phyloP scores from a whole-genome alignment of 2,888 invertebrate species.

The Muschampia plurimacula region DNA sequence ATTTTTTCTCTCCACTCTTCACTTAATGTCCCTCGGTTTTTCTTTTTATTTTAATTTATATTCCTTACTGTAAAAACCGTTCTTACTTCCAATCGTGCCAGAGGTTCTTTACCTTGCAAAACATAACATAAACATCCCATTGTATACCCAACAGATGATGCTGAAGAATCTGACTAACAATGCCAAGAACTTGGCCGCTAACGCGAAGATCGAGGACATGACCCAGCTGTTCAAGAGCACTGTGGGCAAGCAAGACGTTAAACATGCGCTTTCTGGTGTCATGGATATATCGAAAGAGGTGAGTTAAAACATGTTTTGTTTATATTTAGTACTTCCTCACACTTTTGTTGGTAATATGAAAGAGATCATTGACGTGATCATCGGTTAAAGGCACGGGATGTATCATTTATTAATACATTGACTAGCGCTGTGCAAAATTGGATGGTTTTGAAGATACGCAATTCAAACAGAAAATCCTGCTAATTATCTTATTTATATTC shows the following conservation, averaged over 20 bases:
- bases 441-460: no score
- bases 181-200: constrained; percentile 96
- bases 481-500: no score
- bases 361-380: not conserved
- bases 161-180: constrained; percentile 96
- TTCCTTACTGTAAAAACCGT: not conserved
- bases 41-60: not conserved
- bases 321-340: not conserved
- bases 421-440: not conserved
- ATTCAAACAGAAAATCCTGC: no score
- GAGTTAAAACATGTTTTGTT: constrained; percentile 31
- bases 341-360: not conserved
- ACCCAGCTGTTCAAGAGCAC: constrained; percentile 97
- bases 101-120: not conserved
- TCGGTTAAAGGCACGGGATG: not conserved
- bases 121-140: not conserved
- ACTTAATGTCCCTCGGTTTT: no score
- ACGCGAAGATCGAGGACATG: constrained; percentile 99
- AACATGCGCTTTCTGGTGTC: constrained; percentile 96
- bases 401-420: not conserved
- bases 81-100: not conserved
- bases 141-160: constrained; percentile 90
- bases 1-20: no score
- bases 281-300: constrained; percentile 94
- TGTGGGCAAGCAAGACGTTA: constrained; percentile 96